Evolutionary conservation across 2,113 vertebrate genomes (phyloP).

Genomic region (Phyllostomus discolor): DNA sequence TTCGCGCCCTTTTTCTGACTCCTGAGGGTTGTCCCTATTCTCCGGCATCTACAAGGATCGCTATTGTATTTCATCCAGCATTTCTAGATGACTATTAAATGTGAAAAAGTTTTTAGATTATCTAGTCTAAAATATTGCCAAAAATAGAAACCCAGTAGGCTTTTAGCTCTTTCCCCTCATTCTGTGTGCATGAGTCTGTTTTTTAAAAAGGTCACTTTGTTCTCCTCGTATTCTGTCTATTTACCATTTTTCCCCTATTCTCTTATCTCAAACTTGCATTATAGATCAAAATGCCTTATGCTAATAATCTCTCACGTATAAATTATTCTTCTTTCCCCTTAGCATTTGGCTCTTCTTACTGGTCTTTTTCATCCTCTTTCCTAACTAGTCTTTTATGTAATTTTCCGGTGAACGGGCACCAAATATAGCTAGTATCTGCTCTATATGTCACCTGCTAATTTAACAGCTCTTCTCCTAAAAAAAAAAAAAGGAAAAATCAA

Average conservation of each 20-base stretch:
- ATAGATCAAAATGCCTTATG: neutral
- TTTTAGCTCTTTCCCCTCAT: neutral
- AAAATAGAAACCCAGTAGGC: constrained; percentile 19
- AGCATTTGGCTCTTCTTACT: neutral
- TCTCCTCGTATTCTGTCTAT: neutral
- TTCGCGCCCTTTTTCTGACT: neutral
- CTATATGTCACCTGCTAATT: constrained; percentile 20
- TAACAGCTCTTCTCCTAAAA: neutral
- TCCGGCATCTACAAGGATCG: neutral
- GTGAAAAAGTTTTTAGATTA: neutral
- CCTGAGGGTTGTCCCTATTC: neutral
- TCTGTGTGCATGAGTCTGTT: neutral
- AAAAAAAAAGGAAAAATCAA: neutral
- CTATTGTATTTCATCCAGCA: neutral
- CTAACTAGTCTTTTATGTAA: constrained; percentile 2
- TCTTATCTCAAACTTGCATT: neutral
- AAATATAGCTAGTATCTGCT: constrained; percentile 27
- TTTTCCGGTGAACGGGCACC: neutral
- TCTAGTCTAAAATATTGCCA: neutral
- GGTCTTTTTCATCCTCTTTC: neutral
- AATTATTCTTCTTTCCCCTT: neutral
- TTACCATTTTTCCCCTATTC: neutral
- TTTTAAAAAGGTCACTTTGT: constrained; percentile 1
- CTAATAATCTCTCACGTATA: neutral
- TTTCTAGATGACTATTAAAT: neutral